phyloP scores from a whole-genome alignment of 2,113 vertebrate genomes.

The Entosphenus tridentatus region DNA sequence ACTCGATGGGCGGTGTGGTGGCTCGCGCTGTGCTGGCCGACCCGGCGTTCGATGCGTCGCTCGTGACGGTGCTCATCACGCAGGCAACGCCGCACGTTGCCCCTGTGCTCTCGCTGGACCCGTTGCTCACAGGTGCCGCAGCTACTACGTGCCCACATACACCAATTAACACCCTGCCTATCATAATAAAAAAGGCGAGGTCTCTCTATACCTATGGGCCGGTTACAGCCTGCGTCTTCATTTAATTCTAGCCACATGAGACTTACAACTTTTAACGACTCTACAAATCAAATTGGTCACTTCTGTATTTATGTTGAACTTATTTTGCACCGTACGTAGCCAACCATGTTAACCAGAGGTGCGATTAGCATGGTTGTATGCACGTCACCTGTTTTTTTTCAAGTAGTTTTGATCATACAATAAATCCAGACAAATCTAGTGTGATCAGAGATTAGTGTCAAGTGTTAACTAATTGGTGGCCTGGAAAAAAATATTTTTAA shows the following conservation, averaged over 20 bases:
- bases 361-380: too few relatives aligned
- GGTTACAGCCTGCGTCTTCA: neutral
- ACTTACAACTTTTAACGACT: neutral
- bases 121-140: slow-evolving; percentile 42
- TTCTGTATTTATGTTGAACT: neutral
- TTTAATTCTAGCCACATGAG: neutral
- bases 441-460: too few relatives aligned
- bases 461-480: too few relatives aligned
- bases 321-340: too few relatives aligned
- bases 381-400: too few relatives aligned
- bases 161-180: neutral
- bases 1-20: slow-evolving; percentile 96
- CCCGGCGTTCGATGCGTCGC: slow-evolving; percentile 50
- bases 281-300: neutral
- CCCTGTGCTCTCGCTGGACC: slow-evolving; percentile 66
- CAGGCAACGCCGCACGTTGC: slow-evolving; percentile 80
- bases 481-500: too few relatives aligned
- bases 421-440: too few relatives aligned
- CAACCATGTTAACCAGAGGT: too few relatives aligned
- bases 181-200: neutral
- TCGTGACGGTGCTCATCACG: slow-evolving; percentile 70
- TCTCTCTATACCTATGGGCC: neutral
- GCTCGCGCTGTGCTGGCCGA: slow-evolving; percentile 66
- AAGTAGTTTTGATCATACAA: too few relatives aligned
- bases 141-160: slow-evolving; percentile 10